Conservation (phyloP, 30 jellyfish, hydroid and myxozoan species). For the Morbakka virulenta region DNA sequence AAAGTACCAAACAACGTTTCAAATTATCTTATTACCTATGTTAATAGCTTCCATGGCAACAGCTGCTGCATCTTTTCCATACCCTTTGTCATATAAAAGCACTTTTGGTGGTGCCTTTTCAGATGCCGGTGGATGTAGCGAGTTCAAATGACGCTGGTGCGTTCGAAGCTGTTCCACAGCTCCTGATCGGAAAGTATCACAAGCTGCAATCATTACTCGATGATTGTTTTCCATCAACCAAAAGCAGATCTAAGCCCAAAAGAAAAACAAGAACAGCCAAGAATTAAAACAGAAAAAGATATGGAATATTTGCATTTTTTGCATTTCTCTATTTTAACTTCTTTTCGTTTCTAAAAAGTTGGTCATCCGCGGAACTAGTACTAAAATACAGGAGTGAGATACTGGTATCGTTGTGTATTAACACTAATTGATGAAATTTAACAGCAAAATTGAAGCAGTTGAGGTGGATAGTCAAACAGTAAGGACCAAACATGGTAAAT, state of each 20-base stretch:
- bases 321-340: background rate
- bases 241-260: constrained; percentile 70
- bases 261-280: background rate
- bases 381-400: no score
- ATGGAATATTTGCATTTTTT: background rate
- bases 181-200: constrained; percentile 99
- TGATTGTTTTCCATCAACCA: constrained; percentile 96
- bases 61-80: constrained; percentile 99
- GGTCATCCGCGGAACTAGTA: no score
- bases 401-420: no score
- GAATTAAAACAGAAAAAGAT: background rate
- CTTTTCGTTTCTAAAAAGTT: no score
- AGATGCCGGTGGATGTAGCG: constrained; percentile 82
- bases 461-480: no score
- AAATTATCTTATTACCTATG: no score
- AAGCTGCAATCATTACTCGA: constrained; percentile 98
- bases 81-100: constrained; percentile 88
- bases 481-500: no score
- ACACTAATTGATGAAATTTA: no score
- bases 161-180: constrained; percentile 99
- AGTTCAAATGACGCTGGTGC: constrained; percentile 84
- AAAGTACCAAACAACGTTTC: no score
- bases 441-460: no score
- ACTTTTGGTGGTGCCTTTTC: constrained; percentile 81
- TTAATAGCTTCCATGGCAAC: constrained; percentile 98